Conservation (phyloP, 2,797 vertebrate species). For the Ptychadena robeensis region DNA sequence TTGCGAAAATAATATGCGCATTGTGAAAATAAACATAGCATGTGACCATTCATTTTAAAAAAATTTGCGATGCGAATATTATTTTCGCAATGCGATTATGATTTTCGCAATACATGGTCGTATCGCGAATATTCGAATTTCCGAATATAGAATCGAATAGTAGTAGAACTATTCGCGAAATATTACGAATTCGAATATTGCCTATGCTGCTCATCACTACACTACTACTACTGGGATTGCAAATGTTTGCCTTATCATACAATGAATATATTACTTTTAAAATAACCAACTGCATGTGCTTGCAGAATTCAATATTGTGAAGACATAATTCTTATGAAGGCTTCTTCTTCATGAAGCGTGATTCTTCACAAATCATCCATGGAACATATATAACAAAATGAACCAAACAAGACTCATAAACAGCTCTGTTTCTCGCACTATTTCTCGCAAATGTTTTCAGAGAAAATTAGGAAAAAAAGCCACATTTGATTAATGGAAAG, state of each 20-base stretch:
- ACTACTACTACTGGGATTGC: too few species aligned
- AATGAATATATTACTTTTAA: not conserved
- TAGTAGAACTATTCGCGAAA: too few species aligned
- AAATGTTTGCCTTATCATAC: not conserved
- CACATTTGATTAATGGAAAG: conserved; percentile 46
- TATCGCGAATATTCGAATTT: too few species aligned
- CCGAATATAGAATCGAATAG: too few species aligned
- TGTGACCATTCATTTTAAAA: too few species aligned
- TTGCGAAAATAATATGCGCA: too few species aligned
- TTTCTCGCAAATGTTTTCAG: conserved; percentile 45
- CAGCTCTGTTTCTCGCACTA: conserved; percentile 31
- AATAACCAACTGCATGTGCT: not conserved
- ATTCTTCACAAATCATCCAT: conserved; percentile 1
- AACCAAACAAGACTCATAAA: conserved; percentile 40
- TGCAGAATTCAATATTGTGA: not conserved
- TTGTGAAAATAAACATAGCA: too few species aligned
- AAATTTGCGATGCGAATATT: too few species aligned
- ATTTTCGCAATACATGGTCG: too few species aligned
- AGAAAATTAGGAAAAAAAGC: not conserved
- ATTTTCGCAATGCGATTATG: too few species aligned
- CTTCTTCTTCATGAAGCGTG: not conserved
- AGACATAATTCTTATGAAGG: not conserved
- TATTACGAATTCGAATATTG: too few species aligned
- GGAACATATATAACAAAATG: conserved; percentile 34
- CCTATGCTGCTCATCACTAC: too few species aligned